These are phyloP conservation scores for Hycleus cichorii DNA, from an alignment of 1,140 invertebrate species.

Conservation along the genomic window DNA sequence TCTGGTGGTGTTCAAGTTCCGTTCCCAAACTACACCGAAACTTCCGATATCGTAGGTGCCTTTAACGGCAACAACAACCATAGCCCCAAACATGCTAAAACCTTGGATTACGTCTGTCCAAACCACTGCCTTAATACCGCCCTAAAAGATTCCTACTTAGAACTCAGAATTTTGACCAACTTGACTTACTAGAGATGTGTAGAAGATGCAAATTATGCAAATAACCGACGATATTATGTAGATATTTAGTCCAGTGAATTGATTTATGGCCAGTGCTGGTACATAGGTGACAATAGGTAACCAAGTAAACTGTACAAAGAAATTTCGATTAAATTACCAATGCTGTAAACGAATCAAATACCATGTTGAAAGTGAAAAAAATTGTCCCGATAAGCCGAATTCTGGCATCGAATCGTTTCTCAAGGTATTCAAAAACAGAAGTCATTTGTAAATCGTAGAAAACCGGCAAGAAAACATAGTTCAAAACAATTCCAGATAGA, in stretches of 20 bases:
- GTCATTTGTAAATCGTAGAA: conserved; percentile 67
- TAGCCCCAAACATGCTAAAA: conserved; percentile 57
- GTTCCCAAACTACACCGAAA: conserved; percentile 44
- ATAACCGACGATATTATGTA: conserved; percentile 51
- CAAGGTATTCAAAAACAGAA: conserved; percentile 61
- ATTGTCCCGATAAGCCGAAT: conserved; percentile 52
- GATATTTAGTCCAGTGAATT: conserved; percentile 58
- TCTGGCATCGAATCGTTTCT: conserved; percentile 44
- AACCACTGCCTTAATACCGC: conserved; percentile 67
- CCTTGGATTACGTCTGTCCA: conserved; percentile 66
- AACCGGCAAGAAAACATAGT: conserved; percentile 48
- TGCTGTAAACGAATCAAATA: too few relatives aligned
- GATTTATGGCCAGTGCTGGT: conserved; percentile 48
- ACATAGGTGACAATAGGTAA: conserved; percentile 55
- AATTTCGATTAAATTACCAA: too few relatives aligned
- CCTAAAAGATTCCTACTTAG: too few relatives aligned
- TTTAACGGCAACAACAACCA: conserved; percentile 55
- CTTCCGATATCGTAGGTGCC: conserved; percentile 59
- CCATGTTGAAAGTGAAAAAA: conserved; percentile 38
- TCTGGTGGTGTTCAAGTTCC: conserved; percentile 44
- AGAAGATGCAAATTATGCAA: conserved; percentile 72
- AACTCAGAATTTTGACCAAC: too few relatives aligned
- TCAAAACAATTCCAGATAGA: not conserved
- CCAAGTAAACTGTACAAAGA: conserved; percentile 18
- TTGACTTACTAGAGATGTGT: conserved; percentile 55